These are phyloP conservation scores for Chlorodrepanis virens DNA, from an alignment of 2,113 vertebrate genomes.

Conservation along the genomic window DNA sequence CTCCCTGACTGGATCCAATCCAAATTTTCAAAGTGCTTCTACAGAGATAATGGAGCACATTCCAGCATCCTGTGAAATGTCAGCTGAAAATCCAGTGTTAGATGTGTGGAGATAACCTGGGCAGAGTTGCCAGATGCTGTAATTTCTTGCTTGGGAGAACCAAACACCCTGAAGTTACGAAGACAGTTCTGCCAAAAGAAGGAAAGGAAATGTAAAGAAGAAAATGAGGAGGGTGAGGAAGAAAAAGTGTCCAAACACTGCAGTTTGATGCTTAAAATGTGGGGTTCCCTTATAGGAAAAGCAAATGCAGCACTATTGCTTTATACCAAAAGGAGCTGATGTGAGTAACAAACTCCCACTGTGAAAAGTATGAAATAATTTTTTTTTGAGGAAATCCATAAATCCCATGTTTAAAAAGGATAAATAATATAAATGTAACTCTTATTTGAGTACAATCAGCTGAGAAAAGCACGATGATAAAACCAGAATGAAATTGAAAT, in stretches of 20 bases:
- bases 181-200: not conserved
- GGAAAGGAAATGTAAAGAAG: not conserved
- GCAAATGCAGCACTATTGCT: not conserved
- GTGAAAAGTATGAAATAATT: not conserved
- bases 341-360: not conserved
- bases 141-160: not conserved
- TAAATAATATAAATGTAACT: not conserved
- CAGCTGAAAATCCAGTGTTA: not conserved
- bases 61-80: not conserved
- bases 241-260: not conserved
- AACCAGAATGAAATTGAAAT: not conserved
- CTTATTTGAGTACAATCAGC: not conserved
- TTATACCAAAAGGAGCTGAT: not conserved
- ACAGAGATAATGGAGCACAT: slow-evolving; percentile 6
- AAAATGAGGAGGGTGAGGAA: not conserved
- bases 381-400: not conserved
- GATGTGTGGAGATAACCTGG: slow-evolving; percentile 1
- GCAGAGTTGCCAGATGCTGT: not conserved
- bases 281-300: not conserved
- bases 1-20: not conserved
- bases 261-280: not conserved
- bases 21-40: not conserved
- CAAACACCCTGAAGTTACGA: not conserved
- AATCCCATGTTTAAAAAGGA: not conserved
- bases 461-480: not conserved